Conservation (phyloP, 2,113 vertebrate species). For the Callocephalon fimbriatum region DNA sequence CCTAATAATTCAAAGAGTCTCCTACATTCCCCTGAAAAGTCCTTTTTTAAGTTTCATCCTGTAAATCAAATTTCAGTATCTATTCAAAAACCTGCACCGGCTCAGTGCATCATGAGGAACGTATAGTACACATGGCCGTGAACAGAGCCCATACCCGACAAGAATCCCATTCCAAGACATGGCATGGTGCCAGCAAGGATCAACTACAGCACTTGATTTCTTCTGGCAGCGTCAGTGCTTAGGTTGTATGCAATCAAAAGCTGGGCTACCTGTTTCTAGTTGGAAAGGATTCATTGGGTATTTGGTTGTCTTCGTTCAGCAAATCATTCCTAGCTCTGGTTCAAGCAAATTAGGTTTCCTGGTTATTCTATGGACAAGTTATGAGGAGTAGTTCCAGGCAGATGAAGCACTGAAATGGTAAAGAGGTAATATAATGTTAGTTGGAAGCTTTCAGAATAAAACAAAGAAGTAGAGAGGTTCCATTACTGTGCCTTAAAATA, state of each 20-base stretch:
- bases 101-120: not conserved
- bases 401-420: not conserved
- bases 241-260: not conserved
- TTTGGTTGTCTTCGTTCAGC: not conserved
- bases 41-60: not conserved
- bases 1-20: not conserved
- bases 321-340: not conserved
- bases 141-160: not conserved
- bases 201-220: not conserved
- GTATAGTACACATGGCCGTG: not conserved
- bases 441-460: not conserved
- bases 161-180: not conserved
- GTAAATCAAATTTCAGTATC: not conserved
- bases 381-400: not conserved
- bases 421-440: not conserved
- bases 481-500: not conserved
- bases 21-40: not conserved
- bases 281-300: not conserved
- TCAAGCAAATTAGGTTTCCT: not conserved
- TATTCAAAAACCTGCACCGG: not conserved
- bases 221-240: not conserved
- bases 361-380: not conserved
- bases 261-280: not conserved
- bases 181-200: not conserved
- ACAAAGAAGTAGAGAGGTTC: not conserved